Evolutionary conservation across 1,140 invertebrate species (phyloP).

Genomic region (Hylaeus anthracinus): DNA sequence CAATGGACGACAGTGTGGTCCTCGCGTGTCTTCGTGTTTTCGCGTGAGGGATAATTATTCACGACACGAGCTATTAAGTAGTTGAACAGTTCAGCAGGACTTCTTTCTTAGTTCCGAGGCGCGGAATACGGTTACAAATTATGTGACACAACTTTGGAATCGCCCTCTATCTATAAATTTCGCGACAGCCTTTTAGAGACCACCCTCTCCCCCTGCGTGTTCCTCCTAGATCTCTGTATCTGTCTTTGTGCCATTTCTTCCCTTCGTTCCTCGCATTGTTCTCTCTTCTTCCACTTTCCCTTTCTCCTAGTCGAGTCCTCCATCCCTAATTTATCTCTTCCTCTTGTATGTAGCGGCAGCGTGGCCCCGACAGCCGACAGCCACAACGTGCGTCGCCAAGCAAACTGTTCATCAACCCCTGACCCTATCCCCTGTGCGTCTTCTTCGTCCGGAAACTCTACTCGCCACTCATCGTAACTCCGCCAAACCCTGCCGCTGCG

Average conservation of each 20-base stretch:
- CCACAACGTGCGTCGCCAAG: slow-evolving; percentile 66
- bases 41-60: slow-evolving; percentile 58
- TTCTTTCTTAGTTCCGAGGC: not conserved
- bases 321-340: slow-evolving; percentile 54
- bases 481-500: slow-evolving; percentile 1
- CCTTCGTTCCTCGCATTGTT: not conserved
- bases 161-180: not conserved
- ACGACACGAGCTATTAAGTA: slow-evolving; percentile 59
- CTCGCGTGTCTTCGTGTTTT: slow-evolving; percentile 25
- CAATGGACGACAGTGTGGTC: too few relatives aligned
- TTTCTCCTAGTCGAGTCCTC: slow-evolving; percentile 28
- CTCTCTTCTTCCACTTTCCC: slow-evolving; percentile 19
- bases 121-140: not conserved
- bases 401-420: slow-evolving; percentile 65
- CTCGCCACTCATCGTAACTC: slow-evolving; percentile 51
- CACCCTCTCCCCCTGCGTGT: too few relatives aligned
- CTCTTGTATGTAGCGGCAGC: slow-evolving; percentile 49
- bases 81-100: slow-evolving; percentile 52
- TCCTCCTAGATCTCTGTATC: not conserved
- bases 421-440: slow-evolving; percentile 3
- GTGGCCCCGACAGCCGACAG: slow-evolving; percentile 66
- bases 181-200: not conserved
- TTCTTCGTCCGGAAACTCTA: slow-evolving; percentile 16
- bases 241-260: slow-evolving; percentile 13
- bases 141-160: not conserved